Evolutionary conservation across 2,888 invertebrate genomes (phyloP).

Genomic region (Mesopsocus fuscifrons): DNA sequence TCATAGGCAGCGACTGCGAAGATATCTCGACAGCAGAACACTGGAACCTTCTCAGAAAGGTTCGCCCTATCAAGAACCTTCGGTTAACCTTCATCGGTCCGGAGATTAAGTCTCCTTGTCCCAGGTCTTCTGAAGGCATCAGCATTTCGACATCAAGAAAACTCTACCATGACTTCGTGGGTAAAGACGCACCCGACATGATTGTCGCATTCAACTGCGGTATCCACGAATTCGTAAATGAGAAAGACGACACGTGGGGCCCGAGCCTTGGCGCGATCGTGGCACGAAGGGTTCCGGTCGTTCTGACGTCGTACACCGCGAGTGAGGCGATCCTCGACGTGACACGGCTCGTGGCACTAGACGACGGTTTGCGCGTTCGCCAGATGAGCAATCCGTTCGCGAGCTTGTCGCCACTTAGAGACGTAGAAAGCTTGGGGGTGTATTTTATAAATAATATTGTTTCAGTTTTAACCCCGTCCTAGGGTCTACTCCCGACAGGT

Average conservation of each 20-base stretch:
- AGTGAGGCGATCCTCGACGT: constrained; percentile 21
- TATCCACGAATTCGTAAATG: constrained; percentile 20
- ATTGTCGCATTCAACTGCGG: constrained; percentile 23
- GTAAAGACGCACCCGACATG: constrained; percentile 19
- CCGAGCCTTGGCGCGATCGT: constrained; percentile 19
- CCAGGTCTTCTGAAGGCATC: background rate
- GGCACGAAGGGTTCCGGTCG: constrained; percentile 17
- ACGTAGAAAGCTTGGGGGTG: constrained; percentile 2
- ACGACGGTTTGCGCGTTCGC: background rate
- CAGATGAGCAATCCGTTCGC: background rate
- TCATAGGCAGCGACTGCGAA: constrained; percentile 20
- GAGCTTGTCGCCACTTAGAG: constrained; percentile 5
- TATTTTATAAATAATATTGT: constrained; percentile 1
- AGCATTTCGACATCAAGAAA: background rate
- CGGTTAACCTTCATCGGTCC: constrained; percentile 21
- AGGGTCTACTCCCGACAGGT: too few relatives aligned
- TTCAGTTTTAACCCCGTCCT: background rate
- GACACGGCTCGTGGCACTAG: constrained; percentile 12
- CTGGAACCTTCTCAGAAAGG: background rate
- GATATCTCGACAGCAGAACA: constrained; percentile 15
- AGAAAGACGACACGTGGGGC: constrained; percentile 19
- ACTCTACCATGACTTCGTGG: constrained; percentile 2
- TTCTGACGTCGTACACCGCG: constrained; percentile 22
- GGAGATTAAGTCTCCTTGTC: constrained; percentile 14
- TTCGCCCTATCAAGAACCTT: constrained; percentile 13